Conservation (phyloP, 2,888 invertebrate genomes). For the Margaritifera margaritifera region DNA sequence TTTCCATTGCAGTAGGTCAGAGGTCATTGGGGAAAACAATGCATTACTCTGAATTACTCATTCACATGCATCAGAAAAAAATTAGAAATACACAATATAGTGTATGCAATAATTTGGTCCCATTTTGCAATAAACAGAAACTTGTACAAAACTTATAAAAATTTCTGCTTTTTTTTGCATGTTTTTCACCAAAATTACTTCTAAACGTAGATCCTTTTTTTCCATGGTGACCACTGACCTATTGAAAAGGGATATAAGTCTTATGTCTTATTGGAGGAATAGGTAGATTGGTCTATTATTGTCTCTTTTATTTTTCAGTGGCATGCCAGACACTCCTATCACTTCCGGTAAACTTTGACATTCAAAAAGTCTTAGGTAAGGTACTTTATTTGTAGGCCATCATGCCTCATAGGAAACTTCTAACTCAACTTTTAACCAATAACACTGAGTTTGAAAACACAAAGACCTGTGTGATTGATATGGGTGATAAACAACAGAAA, state of each 20-base stretch:
- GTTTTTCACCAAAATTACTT: too few relatives aligned
- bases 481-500: too few relatives aligned
- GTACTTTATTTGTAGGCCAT: neutral
- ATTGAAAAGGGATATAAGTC: neutral
- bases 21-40: too few relatives aligned
- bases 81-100: too few relatives aligned
- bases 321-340: slow-evolving; percentile 65
- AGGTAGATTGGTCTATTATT: slow-evolving; percentile 1
- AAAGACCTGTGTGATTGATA: neutral
- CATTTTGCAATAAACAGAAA: too few relatives aligned
- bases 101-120: too few relatives aligned
- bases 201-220: neutral
- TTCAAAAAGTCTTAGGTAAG: slow-evolving; percentile 55
- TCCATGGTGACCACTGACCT: neutral
- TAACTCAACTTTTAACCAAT: neutral
- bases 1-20: too few relatives aligned
- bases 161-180: too few relatives aligned
- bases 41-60: too few relatives aligned
- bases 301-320: slow-evolving; percentile 43
- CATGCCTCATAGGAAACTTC: neutral
- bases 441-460: neutral
- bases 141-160: too few relatives aligned
- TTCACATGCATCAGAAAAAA: too few relatives aligned
- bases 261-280: neutral
- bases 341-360: slow-evolving; percentile 63